Evolutionary conservation across 2,888 invertebrate species (phyloP), one percentile per base, ranked within the genome.

Genomic region (Agrochola litura): DNA sequence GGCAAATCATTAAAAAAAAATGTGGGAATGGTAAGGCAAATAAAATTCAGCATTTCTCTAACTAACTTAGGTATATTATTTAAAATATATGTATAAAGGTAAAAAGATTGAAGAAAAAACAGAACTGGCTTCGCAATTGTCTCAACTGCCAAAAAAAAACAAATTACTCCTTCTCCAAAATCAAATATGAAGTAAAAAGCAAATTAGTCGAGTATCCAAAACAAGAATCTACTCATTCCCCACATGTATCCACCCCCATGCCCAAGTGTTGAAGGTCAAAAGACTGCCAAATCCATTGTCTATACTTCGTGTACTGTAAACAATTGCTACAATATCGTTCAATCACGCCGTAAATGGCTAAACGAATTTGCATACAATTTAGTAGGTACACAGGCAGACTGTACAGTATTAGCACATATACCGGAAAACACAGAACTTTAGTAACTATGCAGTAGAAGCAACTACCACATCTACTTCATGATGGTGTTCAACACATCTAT

Each of bases 311-410:
- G 54, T 64, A 56, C 41, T 64, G 64, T 37, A 64, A 64, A 22
- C 78, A 52, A 49, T 52, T 60, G 6, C 30, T n/a, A 61, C 70
- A 52, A 67, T 71, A 43, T 73, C 70, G 30, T 52, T 52, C 41
- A 56, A 61, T 80, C 65, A 76, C 77, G 77, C 22, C 56, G 41
- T 67, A 64, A 71, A 77, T 58, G 22, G 70, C 37, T 63, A 63
- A 81, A 71, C 37, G 25, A 63, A 69, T 81, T 81, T 83, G 58
- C 63, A 81, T 77, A 60, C 25, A 69, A 64, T 77, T 64, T 65
- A 41, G 46, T 58, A 54, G n/a, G 16, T 14, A 25, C 22, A 63
- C 54, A 41, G 25, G 37, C 14, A 64, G 25, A 14, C 25, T 54
- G 6, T 30, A 12, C 6, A 6, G 12, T 73, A 43, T 41, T 52